phyloP scores from a whole-genome alignment of 2,888 invertebrate species.

The Crepidodera aurea region DNA sequence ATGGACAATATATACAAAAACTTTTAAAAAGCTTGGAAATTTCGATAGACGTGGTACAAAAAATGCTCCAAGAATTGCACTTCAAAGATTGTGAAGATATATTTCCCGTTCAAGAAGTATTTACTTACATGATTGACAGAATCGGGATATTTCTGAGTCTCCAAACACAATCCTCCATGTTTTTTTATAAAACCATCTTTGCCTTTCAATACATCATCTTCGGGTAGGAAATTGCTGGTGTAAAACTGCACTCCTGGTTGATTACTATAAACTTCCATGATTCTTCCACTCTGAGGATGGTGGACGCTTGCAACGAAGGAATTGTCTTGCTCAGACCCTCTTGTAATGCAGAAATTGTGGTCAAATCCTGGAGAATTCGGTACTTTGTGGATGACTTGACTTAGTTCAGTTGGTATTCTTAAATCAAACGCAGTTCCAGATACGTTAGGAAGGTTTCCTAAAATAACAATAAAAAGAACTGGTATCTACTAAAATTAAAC shows the following conservation, averaged over 20 bases:
- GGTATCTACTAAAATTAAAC: too few relatives aligned
- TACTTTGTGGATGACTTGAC: constrained; percentile 71
- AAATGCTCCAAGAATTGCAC: too few relatives aligned
- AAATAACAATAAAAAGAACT: constrained; percentile 9
- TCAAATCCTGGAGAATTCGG: constrained; percentile 78
- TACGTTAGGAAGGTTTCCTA: constrained; percentile 75
- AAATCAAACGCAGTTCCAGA: constrained; percentile 78
- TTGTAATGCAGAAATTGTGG: constrained; percentile 80
- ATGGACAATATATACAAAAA: too few relatives aligned
- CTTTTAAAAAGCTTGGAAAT: too few relatives aligned
- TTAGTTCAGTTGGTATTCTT: constrained; percentile 70
- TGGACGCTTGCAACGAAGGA: constrained; percentile 72
- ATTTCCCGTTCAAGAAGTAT: too few relatives aligned
- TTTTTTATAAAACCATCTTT: constrained; percentile 50
- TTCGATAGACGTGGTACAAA: too few relatives aligned
- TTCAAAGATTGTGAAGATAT: too few relatives aligned
- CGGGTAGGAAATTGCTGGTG: constrained; percentile 79
- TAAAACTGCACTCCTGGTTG: constrained; percentile 94
- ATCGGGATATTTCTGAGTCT: constrained; percentile 93
- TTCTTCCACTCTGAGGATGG: constrained; percentile 75
- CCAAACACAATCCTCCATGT: constrained; percentile 81
- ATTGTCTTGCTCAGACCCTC: constrained; percentile 64
- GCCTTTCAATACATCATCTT: constrained; percentile 53
- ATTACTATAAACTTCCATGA: constrained; percentile 77
- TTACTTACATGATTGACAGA: constrained; percentile 84